These are phyloP conservation scores for Pterophyllum scalare DNA, from an alignment of 2,113 vertebrate genomes.

Conservation along the genomic window DNA sequence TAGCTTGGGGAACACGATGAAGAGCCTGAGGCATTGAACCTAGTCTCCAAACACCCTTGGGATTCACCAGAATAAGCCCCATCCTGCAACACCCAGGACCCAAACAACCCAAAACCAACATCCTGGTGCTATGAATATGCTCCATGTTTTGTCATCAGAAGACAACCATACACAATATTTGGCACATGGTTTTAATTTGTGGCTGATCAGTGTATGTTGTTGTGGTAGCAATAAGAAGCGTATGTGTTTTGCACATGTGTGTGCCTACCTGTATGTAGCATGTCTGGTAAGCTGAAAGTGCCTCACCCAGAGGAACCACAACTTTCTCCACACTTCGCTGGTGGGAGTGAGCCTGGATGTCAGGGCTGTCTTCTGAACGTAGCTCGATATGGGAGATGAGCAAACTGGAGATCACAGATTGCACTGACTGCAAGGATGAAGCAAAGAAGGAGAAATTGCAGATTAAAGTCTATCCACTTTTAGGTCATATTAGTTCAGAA, in stretches of 20 bases:
- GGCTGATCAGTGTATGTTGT: not conserved
- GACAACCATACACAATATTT: not conserved
- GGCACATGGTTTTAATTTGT: not conserved
- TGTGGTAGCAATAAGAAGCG: not conserved
- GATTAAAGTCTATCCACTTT: not conserved
- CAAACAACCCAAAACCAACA: not conserved
- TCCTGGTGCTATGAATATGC: not conserved
- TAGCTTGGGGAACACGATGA: not conserved
- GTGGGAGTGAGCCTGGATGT: conserved; percentile 90
- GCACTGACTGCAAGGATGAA: conserved; percentile 85
- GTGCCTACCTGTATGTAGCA: conserved; percentile 89
- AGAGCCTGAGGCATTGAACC: not conserved
- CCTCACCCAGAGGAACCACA: conserved; percentile 89
- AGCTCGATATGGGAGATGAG: conserved; percentile 92
- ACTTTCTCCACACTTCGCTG: conserved; percentile 91
- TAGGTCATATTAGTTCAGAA: not conserved
- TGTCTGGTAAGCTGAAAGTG: conserved; percentile 82
- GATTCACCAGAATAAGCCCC: not conserved
- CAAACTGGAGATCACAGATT: conserved; percentile 95
- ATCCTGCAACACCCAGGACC: not conserved
- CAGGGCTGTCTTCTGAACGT: conserved; percentile 91
- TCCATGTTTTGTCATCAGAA: not conserved
- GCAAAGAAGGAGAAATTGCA: not conserved
- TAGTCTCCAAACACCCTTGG: not conserved
- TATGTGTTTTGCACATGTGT: not conserved